These are phyloP conservation scores for Helobdella robusta DNA, from an alignment of 2,888 invertebrate species.

Conservation along the genomic window DNA sequence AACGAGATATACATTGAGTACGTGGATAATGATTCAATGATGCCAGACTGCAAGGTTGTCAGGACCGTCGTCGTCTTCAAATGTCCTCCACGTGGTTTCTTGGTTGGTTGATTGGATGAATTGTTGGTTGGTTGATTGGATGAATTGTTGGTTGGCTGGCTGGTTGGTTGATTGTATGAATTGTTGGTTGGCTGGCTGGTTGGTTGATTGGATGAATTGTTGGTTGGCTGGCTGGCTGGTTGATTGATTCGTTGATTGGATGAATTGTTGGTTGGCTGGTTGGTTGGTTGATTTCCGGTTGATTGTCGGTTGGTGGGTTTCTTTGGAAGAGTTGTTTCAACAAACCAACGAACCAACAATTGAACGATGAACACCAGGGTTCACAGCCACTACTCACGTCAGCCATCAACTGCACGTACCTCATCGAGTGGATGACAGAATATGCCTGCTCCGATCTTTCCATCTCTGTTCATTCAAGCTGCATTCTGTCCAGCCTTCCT, in stretches of 20 bases:
- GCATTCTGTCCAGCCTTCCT: neutral
- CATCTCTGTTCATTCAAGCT: neutral
- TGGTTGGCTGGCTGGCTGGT: neutral
- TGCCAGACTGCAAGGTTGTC: slow-evolving; percentile 4
- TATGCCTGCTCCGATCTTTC: slow-evolving; percentile 12
- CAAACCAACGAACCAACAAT: no score
- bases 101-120: no score
- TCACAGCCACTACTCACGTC: slow-evolving; percentile 13
- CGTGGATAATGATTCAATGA: neutral
- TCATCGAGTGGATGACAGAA: slow-evolving; percentile 19
- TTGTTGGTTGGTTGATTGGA: neutral
- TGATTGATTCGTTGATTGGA: neutral
- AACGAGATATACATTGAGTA: neutral
- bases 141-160: neutral
- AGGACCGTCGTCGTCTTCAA: neutral
- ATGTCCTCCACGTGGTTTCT: no score
- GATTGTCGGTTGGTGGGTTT: neutral
- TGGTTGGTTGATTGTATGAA: neutral
- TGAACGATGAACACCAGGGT: slow-evolving; percentile 21
- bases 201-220: neutral
- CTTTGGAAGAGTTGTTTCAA: neutral
- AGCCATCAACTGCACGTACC: slow-evolving; percentile 1
- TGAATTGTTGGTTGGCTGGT: neutral
- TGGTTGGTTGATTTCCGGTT: neutral
- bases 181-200: neutral